Conservation (phyloP, 1,140 invertebrate genomes). For the Onthophagus taurus region DNA sequence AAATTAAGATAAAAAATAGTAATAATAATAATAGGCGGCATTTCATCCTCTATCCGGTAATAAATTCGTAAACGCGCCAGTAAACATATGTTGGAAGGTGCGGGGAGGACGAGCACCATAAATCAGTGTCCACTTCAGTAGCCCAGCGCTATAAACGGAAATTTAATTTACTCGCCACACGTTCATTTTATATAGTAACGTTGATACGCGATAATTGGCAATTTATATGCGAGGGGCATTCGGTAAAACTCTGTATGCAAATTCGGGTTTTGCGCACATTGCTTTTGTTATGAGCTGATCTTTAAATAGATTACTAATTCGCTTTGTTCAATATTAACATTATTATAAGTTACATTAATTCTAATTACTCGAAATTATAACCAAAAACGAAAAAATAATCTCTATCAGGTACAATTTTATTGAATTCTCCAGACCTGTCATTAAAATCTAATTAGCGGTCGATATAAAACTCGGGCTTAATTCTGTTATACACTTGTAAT, state of each 20-base stretch:
- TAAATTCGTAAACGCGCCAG: slow-evolving; percentile 15
- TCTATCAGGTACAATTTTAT: too few relatives aligned
- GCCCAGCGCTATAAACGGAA: slow-evolving; percentile 28
- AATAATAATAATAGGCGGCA: not conserved
- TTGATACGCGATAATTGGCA: slow-evolving; percentile 29
- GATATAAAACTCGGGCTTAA: too few relatives aligned
- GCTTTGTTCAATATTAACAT: too few relatives aligned
- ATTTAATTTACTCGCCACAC: slow-evolving; percentile 32
- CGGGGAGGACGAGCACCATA: slow-evolving; percentile 16
- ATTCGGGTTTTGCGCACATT: slow-evolving; percentile 10
- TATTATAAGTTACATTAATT: too few relatives aligned
- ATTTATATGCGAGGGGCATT: slow-evolving; percentile 26
- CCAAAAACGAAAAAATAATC: too few relatives aligned
- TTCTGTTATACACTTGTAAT: too few relatives aligned
- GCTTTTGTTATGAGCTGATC: slow-evolving; percentile 12
- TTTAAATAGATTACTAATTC: too few relatives aligned
- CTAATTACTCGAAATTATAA: too few relatives aligned
- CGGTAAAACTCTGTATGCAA: slow-evolving; percentile 17
- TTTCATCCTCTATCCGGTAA: slow-evolving; percentile 1
- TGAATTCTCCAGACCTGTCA: too few relatives aligned
- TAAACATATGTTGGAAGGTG: slow-evolving; percentile 2
- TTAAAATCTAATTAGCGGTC: too few relatives aligned
- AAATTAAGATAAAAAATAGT: not conserved
- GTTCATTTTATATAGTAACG: slow-evolving; percentile 26
- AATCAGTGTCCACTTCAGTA: slow-evolving; percentile 26